A percentile compares a stretch with the other conserved stretches of the same genome.
phyloP scores from a whole-genome alignment of 2,113 vertebrate species.

The Nothobranchius kuhntae region DNA sequence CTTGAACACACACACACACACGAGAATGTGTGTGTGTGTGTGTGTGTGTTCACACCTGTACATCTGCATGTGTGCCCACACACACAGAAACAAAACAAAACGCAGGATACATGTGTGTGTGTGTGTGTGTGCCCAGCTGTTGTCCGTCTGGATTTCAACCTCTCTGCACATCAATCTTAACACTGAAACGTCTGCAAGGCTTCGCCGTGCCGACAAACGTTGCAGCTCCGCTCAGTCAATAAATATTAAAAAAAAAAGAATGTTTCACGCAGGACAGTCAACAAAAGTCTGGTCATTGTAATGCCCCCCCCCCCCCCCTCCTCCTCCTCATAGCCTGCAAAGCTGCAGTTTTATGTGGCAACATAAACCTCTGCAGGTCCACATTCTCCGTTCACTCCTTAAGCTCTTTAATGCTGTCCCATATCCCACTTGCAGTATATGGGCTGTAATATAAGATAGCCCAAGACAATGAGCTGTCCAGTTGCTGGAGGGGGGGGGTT shows the following conservation, averaged over 20 bases:
- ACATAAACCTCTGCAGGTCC: conserved; percentile 53
- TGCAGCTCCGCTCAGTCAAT: conserved; percentile 10
- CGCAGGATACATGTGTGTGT: conserved; percentile 19
- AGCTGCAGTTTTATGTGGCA: conserved; percentile 45
- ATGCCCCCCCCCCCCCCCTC: conserved; percentile 2
- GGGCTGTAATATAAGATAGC: conserved; percentile 66
- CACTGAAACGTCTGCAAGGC: conserved; percentile 8
- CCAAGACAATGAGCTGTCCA: conserved; percentile 71
- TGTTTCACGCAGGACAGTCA: conserved; percentile 8
- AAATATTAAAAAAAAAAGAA: conserved; percentile 31
- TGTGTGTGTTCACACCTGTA: conserved; percentile 61
- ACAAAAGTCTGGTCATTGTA: conserved; percentile 12
- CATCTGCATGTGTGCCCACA: conserved; percentile 51
- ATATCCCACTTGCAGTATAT: conserved; percentile 70
- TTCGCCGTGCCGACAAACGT: conserved; percentile 32
- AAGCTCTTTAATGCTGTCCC: conserved; percentile 66
- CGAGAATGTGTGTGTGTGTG: conserved; percentile 37
- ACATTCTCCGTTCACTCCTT: conserved; percentile 58
- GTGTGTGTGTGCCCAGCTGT: conserved; percentile 39
- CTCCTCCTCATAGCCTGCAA: conserved; percentile 36
- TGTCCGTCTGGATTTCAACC: conserved; percentile 38
- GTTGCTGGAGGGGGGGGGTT: conserved; percentile 57
- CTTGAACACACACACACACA: conserved; percentile 67
- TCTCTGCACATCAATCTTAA: conserved; percentile 47
- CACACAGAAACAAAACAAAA: conserved; percentile 42